Evolutionary conservation across 2,888 invertebrate genomes (phyloP).

Genomic region (Melanargia galathea): DNA sequence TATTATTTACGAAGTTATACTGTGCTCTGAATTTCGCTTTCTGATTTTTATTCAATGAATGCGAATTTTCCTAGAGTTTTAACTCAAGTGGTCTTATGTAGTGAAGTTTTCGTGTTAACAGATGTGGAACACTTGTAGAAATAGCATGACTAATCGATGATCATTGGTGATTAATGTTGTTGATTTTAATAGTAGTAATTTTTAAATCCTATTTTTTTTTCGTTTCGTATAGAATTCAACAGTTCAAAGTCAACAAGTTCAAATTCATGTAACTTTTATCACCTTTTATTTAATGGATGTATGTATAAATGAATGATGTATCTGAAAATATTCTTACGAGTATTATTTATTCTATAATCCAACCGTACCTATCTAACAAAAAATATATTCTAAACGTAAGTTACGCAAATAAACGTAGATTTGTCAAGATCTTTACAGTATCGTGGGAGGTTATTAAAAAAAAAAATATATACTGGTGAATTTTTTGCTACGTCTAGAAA

Average conservation of each 20-base stretch:
- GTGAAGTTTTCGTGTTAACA: not conserved
- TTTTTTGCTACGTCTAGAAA: conserved; percentile 2
- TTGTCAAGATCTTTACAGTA: not conserved
- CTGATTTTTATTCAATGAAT: not conserved
- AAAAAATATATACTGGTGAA: not conserved
- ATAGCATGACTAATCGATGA: not conserved
- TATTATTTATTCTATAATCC: not conserved
- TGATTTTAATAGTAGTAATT: not conserved
- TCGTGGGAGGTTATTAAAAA: not conserved
- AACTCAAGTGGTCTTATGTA: not conserved
- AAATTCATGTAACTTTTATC: not conserved
- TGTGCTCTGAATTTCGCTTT: not conserved
- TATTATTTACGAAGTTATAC: too few species aligned
- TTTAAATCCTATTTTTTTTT: not conserved
- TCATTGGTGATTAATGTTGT: not conserved
- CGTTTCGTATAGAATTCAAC: not conserved
- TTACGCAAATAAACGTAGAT: not conserved
- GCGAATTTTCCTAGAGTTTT: not conserved
- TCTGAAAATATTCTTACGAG: not conserved
- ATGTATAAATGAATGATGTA: too few species aligned
- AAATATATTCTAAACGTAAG: not conserved
- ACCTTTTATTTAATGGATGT: not conserved
- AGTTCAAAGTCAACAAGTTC: not conserved
- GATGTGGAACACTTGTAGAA: not conserved
- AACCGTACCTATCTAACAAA: too few species aligned